A percentile compares a stretch with the other conserved stretches of the same genome.
Conservation (phyloP, 2,888 invertebrate species). For the Cantharis nigra region DNA sequence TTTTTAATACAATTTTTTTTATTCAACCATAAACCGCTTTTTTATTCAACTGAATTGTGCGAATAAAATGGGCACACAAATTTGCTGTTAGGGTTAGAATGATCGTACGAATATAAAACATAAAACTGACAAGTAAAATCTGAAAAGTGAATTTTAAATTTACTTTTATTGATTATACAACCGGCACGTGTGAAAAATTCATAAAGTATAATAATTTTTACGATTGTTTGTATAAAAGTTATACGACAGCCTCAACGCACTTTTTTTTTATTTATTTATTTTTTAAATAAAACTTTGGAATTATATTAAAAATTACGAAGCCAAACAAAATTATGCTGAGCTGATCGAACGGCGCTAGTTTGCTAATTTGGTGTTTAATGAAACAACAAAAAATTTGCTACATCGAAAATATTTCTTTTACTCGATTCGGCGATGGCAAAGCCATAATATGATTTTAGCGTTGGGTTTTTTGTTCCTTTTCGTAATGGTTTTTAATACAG, state of each 20-base stretch:
- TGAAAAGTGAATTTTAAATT: constrained; percentile 9
- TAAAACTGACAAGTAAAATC: constrained; percentile 14
- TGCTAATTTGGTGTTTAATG: background rate
- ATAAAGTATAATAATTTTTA: background rate
- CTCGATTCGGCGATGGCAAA: background rate
- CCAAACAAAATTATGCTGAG: background rate
- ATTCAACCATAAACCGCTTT: constrained; percentile 2
- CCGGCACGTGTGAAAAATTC: background rate
- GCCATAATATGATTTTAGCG: background rate
- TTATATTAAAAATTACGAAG: background rate
- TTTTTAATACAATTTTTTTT: constrained; percentile 3
- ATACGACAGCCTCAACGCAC: background rate
- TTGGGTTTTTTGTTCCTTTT: background rate
- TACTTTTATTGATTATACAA: background rate
- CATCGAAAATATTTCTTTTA: background rate
- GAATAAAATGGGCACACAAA: constrained; percentile 14
- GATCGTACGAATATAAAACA: constrained; percentile 21
- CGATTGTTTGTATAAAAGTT: background rate
- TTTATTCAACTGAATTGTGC: constrained; percentile 4
- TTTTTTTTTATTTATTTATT: background rate
- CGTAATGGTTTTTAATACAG: background rate
- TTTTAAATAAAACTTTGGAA: too few species aligned
- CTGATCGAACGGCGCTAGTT: background rate
- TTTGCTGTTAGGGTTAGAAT: constrained; percentile 14
- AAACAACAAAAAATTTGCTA: background rate